These are phyloP conservation scores for Cichlasoma orientale DNA, from an alignment of 2,797 vertebrate genomes.

Conservation along the genomic window DNA sequence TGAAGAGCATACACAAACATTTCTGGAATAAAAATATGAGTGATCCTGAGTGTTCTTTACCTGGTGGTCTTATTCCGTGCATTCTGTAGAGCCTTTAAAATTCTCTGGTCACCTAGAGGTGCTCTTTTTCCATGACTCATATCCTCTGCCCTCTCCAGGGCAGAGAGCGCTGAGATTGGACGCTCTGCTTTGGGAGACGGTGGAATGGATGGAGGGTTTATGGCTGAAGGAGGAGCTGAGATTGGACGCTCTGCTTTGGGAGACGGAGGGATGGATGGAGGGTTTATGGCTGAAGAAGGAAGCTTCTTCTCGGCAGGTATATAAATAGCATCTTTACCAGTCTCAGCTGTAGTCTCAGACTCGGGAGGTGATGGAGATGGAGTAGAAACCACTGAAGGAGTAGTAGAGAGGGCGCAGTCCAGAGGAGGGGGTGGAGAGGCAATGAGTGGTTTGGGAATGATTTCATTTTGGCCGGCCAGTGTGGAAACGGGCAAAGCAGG, in stretches of 20 bases:
- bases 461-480: conserved; percentile 32
- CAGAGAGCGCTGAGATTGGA: conserved; percentile 50
- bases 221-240: conserved; percentile 32
- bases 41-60: conserved; percentile 24
- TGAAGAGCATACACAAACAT: not conserved
- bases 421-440: conserved; percentile 16
- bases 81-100: conserved; percentile 76
- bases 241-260: conserved; percentile 26
- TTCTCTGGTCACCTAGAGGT: conserved; percentile 60
- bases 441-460: conserved; percentile 2
- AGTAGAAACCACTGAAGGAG: not conserved
- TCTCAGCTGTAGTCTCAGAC: not conserved
- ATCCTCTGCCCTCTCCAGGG: conserved; percentile 73
- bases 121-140: conserved; percentile 54
- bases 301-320: conserved; percentile 13
- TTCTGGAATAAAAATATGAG: not conserved
- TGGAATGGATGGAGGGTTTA: not conserved
- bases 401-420: not conserved
- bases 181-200: conserved; percentile 41
- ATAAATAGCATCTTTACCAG: not conserved
- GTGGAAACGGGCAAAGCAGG: conserved; percentile 13
- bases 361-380: conserved; percentile 30
- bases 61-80: conserved; percentile 65
- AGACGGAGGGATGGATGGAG: not conserved
- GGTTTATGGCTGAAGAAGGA: not conserved